phyloP scores from a whole-genome alignment of 37 sponge, comb jelly and placozoan species.

The Agelas oroides region DNA sequence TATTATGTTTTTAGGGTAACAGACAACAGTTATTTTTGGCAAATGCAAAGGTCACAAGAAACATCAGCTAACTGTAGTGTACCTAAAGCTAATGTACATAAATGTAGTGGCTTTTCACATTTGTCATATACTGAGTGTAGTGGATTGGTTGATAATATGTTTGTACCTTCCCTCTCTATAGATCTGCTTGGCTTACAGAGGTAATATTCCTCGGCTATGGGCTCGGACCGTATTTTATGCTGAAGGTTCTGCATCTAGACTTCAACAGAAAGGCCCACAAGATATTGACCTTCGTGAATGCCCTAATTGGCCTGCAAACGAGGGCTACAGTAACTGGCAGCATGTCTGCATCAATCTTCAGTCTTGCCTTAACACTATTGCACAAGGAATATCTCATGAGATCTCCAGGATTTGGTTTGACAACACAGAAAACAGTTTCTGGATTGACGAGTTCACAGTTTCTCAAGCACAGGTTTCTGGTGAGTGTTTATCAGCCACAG shows the following conservation, averaged over 20 bases:
- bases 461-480: neutral
- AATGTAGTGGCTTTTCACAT: too few species aligned
- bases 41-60: too few species aligned
- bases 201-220: neutral
- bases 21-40: too few species aligned
- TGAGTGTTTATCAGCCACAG: constrained; percentile 5
- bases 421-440: constrained; percentile 2
- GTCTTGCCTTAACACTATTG: neutral
- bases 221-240: neutral
- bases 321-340: neutral
- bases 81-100: too few species aligned
- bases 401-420: constrained; percentile 1
- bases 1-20: too few species aligned
- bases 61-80: too few species aligned
- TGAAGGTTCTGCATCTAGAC: neutral
- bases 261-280: neutral
- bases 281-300: neutral
- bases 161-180: constrained; percentile 6
- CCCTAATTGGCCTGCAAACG: neutral
- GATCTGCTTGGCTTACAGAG: constrained; percentile 72
- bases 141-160: too few species aligned
- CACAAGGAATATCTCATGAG: neutral
- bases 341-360: constrained; percentile 14
- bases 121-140: too few species aligned
- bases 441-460: constrained; percentile 65